These are phyloP conservation scores for Lingula anatina DNA, from an alignment of 2,888 invertebrate genomes.

Conservation along the genomic window DNA sequence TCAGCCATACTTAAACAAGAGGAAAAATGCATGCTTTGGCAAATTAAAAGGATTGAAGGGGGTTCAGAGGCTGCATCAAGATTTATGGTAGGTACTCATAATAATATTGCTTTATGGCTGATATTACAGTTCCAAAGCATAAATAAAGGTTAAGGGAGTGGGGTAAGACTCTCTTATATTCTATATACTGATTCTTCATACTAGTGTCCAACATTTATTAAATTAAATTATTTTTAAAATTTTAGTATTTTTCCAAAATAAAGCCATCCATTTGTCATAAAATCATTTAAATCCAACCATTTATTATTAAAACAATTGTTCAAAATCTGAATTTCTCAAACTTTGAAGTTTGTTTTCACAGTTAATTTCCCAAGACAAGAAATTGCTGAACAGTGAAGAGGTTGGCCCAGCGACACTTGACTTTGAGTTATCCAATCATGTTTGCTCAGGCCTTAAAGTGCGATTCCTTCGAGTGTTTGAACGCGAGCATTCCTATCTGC, in stretches of 20 bases:
- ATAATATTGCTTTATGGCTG: neutral
- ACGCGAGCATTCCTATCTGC: slow-evolving; percentile 21
- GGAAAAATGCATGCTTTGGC: slow-evolving; percentile 33
- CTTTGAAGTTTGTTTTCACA: slow-evolving; percentile 14
- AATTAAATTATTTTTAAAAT: too few relatives aligned
- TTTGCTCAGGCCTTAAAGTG: slow-evolving; percentile 35
- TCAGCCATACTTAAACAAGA: slow-evolving; percentile 21
- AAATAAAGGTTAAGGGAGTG: neutral
- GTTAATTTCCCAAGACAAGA: slow-evolving; percentile 31
- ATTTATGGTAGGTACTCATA: slow-evolving; percentile 33
- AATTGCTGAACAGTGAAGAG: slow-evolving; percentile 21
- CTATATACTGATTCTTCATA: too few relatives aligned
- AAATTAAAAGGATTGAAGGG: slow-evolving; percentile 31
- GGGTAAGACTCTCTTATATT: too few relatives aligned
- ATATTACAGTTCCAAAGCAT: neutral
- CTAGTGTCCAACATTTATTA: too few relatives aligned
- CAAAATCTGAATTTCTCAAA: slow-evolving; percentile 1
- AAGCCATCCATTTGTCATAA: too few relatives aligned
- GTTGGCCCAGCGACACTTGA: slow-evolving; percentile 39
- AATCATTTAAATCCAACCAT: neutral
- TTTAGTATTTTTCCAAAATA: too few relatives aligned
- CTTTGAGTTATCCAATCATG: slow-evolving; percentile 44
- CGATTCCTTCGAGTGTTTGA: slow-evolving; percentile 31
- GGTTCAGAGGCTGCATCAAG: slow-evolving; percentile 34
- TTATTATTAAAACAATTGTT: too few relatives aligned